Percentiles rank a stretch among this genome's conserved stretches.
Evolutionary conservation across 2,113 vertebrate genomes (phyloP).

Genomic region (Percina caprodes): DNA sequence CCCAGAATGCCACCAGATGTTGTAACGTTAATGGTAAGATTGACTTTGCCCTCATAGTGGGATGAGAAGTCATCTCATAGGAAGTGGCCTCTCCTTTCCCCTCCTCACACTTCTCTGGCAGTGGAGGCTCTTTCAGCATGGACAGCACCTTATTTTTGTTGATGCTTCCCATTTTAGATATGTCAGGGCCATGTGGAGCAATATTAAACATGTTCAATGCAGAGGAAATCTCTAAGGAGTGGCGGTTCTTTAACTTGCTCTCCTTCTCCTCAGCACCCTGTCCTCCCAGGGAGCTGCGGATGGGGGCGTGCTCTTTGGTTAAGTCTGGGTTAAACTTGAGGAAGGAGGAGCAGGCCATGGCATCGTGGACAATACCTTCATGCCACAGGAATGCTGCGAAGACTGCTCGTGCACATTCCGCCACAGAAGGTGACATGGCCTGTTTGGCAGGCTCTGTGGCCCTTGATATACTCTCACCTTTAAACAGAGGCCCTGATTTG

Average conservation of each 20-base stretch:
- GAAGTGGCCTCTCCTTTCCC: conserved; percentile 88
- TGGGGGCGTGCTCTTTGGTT: conserved; percentile 97
- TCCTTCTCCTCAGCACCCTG: conserved; percentile 95
- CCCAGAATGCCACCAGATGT: conserved; percentile 98
- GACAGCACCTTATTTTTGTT: conserved; percentile 99
- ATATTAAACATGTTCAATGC: conserved; percentile 99
- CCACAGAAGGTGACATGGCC: conserved; percentile 98
- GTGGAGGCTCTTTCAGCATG: conserved; percentile 97
- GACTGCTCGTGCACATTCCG: conserved; percentile 95
- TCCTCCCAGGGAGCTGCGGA: conserved; percentile 91
- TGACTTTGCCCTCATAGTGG: conserved; percentile 89
- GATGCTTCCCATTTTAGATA: conserved; percentile 99
- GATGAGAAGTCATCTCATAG: conserved; percentile 88
- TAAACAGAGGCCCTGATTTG: conserved; percentile 95
- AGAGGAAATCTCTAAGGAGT: conserved; percentile 98
- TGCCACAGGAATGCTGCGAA: conserved; percentile 98
- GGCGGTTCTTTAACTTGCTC: conserved; percentile 96
- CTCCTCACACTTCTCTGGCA: conserved; percentile 97
- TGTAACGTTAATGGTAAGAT: conserved; percentile 95
- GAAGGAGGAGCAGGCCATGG: conserved; percentile 99
- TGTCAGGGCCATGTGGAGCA: conserved; percentile 96
- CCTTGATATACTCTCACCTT: conserved; percentile 87
- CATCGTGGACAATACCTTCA: conserved; percentile 98
- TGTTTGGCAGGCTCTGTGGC: conserved; percentile 95
- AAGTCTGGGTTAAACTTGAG: conserved; percentile 98